Conservation (phyloP, 2,888 invertebrate species). For the Melitaea athalia region DNA sequence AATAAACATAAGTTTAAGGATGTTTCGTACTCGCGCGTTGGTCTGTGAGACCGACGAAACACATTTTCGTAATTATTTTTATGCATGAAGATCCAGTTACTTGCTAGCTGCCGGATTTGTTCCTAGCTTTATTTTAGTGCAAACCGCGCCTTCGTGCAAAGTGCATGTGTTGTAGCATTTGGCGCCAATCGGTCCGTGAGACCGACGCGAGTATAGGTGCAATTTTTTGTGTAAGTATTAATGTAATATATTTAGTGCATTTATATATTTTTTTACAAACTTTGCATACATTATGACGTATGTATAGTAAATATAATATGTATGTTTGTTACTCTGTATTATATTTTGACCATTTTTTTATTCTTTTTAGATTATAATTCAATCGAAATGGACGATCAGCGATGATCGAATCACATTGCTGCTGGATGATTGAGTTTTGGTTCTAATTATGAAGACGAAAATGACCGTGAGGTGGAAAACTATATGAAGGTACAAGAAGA, state of each 20-base stretch:
- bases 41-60: no score
- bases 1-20: no score
- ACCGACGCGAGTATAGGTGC: no score
- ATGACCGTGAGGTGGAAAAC: constrained; percentile 27
- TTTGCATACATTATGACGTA: background rate
- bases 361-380: background rate
- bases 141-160: constrained; percentile 2
- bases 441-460: constrained; percentile 35
- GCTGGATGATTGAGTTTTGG: no score
- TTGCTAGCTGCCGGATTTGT: constrained; percentile 10
- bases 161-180: background rate
- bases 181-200: constrained; percentile 8
- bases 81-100: constrained; percentile 1
- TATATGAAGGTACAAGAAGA: background rate
- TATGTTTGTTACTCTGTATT: background rate
- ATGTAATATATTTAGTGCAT: no score
- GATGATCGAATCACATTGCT: constrained; percentile 20
- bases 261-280: no score
- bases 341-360: background rate
- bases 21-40: no score
- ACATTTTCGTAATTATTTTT: constrained; percentile 11
- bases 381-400: constrained; percentile 10
- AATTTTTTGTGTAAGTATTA: no score
- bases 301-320: background rate
- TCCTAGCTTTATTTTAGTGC: constrained; percentile 2